Conservation (phyloP, 23 tunicate species). For the Halocynthia aurantium region DNA sequence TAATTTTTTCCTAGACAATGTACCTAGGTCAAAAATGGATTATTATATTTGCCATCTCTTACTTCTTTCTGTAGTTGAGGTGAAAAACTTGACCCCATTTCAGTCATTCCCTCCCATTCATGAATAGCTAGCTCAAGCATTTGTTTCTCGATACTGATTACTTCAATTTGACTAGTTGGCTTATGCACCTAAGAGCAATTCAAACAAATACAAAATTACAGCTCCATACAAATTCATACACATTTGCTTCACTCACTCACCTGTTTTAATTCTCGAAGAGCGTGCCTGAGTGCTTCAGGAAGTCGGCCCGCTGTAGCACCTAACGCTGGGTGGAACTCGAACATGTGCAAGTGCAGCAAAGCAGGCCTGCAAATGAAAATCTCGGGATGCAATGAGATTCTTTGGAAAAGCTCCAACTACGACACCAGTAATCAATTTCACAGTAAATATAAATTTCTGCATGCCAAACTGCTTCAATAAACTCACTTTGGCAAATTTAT, state of each 20-base stretch:
- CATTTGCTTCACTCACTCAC: slow-evolving; percentile 14
- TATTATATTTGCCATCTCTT: background rate
- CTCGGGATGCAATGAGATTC: background rate
- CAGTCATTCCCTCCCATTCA: slow-evolving; percentile 76
- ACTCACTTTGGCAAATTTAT: slow-evolving; percentile 52
- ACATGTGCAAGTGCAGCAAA: slow-evolving; percentile 58
- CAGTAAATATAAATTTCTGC: background rate
- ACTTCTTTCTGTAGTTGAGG: slow-evolving; percentile 45
- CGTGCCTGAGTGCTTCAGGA: slow-evolving; percentile 28
- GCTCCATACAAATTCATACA: background rate
- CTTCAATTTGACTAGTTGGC: slow-evolving; percentile 31
- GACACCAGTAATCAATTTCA: background rate
- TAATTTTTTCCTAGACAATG: too few relatives aligned
- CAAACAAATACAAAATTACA: background rate
- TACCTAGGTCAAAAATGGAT: too few relatives aligned
- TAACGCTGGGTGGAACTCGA: slow-evolving; percentile 76
- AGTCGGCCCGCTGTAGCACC: slow-evolving; percentile 50
- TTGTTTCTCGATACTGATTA: slow-evolving; percentile 44
- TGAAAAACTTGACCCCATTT: slow-evolving; percentile 49
- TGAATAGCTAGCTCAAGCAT: slow-evolving; percentile 53
- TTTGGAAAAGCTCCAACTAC: background rate
- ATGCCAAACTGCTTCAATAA: background rate
- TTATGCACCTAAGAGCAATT: slow-evolving; percentile 21
- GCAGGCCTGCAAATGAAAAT: slow-evolving; percentile 45
- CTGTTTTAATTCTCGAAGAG: slow-evolving; percentile 32